phyloP scores from a whole-genome alignment of 2,797 vertebrate genomes.

The Pangasius macronema region DNA sequence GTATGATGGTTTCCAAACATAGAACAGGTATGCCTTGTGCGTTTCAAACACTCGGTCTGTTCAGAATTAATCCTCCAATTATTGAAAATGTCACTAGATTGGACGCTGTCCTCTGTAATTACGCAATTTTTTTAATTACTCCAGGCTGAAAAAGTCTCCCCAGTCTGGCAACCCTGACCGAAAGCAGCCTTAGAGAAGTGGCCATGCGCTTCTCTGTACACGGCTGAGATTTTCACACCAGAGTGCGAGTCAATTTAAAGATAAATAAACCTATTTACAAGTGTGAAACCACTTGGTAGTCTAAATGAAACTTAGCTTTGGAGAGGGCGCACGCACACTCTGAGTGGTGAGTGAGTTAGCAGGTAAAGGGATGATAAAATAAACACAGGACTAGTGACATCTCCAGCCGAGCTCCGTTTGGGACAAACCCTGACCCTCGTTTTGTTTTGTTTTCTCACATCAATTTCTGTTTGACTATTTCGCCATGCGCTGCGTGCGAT shows the following conservation, averaged over 20 bases:
- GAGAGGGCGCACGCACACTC: background rate
- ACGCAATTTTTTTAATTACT: background rate
- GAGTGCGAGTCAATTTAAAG: conserved; percentile 51
- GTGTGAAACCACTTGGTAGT: conserved; percentile 49
- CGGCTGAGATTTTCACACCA: conserved; percentile 49
- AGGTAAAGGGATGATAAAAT: background rate
- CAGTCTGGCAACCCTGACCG: conserved; percentile 30
- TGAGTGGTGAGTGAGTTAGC: background rate
- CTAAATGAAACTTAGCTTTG: conserved; percentile 40
- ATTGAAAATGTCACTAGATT: background rate
- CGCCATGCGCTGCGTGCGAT: background rate
- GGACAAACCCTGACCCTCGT: background rate
- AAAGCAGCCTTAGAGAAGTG: background rate
- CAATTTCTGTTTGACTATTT: background rate
- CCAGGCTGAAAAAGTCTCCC: too few relatives aligned
- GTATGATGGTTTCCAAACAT: background rate
- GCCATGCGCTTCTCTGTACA: background rate
- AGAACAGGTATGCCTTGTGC: background rate
- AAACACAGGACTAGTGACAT: conserved; percentile 24
- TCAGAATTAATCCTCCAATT: background rate
- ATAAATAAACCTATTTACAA: conserved; percentile 56
- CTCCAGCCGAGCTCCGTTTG: conserved; percentile 18
- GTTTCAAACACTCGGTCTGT: background rate
- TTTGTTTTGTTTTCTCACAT: background rate
- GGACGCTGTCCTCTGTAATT: background rate